Conservation (phyloP, 2,113 vertebrate species). For the Chiloscyllium plagiosum region DNA sequence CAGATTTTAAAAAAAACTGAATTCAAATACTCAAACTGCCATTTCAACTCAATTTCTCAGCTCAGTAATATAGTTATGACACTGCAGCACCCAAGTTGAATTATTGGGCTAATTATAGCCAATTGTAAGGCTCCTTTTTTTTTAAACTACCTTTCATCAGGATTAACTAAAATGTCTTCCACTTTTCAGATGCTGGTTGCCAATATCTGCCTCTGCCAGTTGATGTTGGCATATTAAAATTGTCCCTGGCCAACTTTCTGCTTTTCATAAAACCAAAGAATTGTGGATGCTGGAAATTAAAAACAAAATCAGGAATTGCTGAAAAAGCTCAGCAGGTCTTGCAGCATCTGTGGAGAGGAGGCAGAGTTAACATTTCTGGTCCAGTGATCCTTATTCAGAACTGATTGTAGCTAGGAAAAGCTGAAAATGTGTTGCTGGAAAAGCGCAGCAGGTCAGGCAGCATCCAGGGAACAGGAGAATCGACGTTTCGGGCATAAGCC, state of each 20-base stretch:
- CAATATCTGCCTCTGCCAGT: neutral
- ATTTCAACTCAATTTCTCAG: neutral
- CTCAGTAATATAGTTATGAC: neutral
- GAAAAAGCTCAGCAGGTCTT: too few species aligned
- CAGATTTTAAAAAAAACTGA: neutral
- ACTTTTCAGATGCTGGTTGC: neutral
- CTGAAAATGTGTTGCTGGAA: too few species aligned
- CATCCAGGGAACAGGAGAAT: too few species aligned
- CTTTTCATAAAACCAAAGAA: neutral
- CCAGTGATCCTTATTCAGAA: too few species aligned
- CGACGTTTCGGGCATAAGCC: too few species aligned
- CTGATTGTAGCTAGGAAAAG: too few species aligned
- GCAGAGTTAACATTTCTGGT: too few species aligned
- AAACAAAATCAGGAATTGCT: too few species aligned
- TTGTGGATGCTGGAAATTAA: too few species aligned
- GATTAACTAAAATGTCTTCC: neutral
- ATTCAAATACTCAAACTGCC: neutral
- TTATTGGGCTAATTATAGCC: neutral
- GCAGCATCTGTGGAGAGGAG: too few species aligned
- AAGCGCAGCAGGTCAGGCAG: too few species aligned
- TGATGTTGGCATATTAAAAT: neutral
- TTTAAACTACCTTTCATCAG: neutral
- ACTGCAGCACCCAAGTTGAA: neutral
- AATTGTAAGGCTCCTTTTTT: neutral
- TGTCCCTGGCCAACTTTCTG: neutral